Base-by-base conservation (phyloP, 64 coral and sea anemone species). In the Dendronephthya gigantea region DNA sequence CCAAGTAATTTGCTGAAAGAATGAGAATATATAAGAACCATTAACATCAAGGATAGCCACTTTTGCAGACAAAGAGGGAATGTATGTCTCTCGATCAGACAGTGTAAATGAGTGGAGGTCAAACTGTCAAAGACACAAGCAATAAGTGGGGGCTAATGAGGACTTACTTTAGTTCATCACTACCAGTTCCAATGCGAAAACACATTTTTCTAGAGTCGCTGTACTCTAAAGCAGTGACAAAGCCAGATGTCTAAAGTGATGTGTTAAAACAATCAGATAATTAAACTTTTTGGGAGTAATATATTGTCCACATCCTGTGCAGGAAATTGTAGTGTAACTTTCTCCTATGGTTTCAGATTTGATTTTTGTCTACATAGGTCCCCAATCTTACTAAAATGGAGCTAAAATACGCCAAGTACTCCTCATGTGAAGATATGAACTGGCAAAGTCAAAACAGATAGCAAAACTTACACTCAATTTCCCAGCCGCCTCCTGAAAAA, bases 181-280 rank as follows among this genome's bases (percentile, higher is more conserved):
- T 97, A 55, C 94, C 94, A 91, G 83, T 97, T 19, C 89, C 93
- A 83, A 97, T 79, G 36, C 90, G 85, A 37, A 97, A 97, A 87
- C 93, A 92, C 91, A 93, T 84, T 83, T 97, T 97, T 48, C 94
- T 88, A 82, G 91, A 35, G 50, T 97, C 94, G 91, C 94, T 97
- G 87, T 97, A 97, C 52, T 93, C 92, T 1, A 97, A 87, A 84
- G 94, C 94, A 41, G 94, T 97, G 7, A 97, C 94, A 81, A 97
- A 97, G 22, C 94, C 94, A 83, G 92, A 68, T 68, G 89, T 93
- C 94, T 97, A 85, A 27, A 87, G 25, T 35, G 1, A 2, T 79
- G 15, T 11, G 36, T 33, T 4, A 37, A 79, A 39, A 11, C 34
- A 39, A 16, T 34, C 36, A 11, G 28, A 79, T 16, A 22, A 22